Conservation (phyloP, 2,888 invertebrate species). For the Thysanoteuthis rhombus region DNA sequence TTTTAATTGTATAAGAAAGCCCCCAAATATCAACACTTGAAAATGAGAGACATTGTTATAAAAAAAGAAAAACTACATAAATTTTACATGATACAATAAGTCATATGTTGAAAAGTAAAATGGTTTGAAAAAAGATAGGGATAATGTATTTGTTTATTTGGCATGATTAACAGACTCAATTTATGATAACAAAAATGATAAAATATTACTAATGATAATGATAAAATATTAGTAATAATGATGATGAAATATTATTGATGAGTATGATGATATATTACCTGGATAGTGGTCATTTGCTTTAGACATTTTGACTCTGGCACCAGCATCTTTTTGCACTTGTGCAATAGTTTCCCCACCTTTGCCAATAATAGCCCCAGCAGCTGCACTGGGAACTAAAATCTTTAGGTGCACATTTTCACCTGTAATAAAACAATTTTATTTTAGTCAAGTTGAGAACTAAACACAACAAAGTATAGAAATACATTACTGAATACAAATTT, state of each 20-base stretch:
- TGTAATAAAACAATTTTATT: slow-evolving; percentile 40
- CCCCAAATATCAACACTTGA: too few species aligned
- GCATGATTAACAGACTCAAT: not conserved
- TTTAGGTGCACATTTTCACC: slow-evolving; percentile 82
- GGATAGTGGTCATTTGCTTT: slow-evolving; percentile 99
- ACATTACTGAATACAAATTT: not conserved
- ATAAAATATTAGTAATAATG: not conserved
- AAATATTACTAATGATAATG: not conserved
- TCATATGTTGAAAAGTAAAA: not conserved
- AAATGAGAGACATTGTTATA: too few species aligned
- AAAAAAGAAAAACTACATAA: too few species aligned
- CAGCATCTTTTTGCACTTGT: slow-evolving; percentile 95
- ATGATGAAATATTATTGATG: not conserved
- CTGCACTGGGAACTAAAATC: slow-evolving; percentile 88
- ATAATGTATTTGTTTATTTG: not conserved
- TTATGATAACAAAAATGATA: not conserved
- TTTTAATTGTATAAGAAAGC: too few species aligned
- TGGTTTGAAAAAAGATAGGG: not conserved
- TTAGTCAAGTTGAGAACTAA: not conserved
- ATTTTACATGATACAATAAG: too few species aligned
- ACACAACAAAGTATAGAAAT: not conserved
- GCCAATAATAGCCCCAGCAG: slow-evolving; percentile 98
- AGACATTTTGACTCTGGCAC: slow-evolving; percentile 98
- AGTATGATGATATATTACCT: too few species aligned
- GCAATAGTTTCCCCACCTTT: slow-evolving; percentile 99